Conservation (phyloP, 2,797 vertebrate species). For the Uromys caudimaculatus region DNA sequence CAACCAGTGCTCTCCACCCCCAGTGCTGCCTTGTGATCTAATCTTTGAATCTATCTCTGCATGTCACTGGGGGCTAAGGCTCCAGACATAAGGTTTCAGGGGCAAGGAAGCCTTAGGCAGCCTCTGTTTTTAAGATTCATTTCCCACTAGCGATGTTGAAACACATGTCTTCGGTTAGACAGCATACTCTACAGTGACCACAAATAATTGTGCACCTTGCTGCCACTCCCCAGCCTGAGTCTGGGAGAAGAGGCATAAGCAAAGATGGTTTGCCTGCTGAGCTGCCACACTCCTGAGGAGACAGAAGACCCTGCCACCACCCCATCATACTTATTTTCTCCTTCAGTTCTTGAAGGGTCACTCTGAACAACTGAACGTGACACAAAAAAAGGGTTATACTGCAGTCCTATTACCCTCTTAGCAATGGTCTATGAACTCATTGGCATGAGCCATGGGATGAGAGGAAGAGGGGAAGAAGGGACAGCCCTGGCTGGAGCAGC, state of each 20-base stretch:
- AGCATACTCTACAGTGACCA: neutral
- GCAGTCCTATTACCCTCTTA: too few species aligned
- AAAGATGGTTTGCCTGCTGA: neutral
- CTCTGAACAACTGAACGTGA: neutral
- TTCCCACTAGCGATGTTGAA: neutral
- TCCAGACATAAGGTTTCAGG: neutral
- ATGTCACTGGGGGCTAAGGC: neutral
- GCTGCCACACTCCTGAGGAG: neutral
- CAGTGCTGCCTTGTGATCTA: neutral
- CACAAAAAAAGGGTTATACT: fast-evolving
- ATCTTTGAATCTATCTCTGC: neutral
- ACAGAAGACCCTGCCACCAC: neutral
- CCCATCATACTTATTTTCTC: neutral
- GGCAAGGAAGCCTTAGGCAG: neutral
- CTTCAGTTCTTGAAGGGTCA: neutral
- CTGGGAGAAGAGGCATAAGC: neutral
- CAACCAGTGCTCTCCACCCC: neutral
- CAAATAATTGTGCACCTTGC: neutral
- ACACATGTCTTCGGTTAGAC: neutral
- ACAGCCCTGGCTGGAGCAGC: neutral
- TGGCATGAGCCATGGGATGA: neutral
- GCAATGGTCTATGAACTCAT: neutral
- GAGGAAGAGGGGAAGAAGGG: neutral
- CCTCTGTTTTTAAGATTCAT: neutral
- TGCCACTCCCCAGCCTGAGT: neutral